phyloP scores from a whole-genome alignment of 1,140 invertebrate genomes.

The Drosophila varians region DNA sequence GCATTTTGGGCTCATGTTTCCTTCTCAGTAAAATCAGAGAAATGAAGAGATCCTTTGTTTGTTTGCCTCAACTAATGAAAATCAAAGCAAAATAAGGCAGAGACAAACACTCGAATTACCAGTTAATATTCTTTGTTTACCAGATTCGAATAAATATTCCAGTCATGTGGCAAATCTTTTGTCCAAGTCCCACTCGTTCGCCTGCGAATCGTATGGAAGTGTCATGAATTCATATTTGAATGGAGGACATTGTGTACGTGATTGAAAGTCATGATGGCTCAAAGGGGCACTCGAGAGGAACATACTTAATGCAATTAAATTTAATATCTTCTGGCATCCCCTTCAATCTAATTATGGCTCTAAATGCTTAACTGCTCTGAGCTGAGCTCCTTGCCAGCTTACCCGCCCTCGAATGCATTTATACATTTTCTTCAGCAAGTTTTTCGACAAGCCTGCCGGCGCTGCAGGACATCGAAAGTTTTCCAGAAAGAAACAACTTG shows the following conservation, averaged over 20 bases:
- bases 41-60: background rate
- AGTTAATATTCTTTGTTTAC: background rate
- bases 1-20: background rate
- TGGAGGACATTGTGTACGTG: slow-evolving; percentile 1
- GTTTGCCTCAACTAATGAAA: background rate
- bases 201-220: slow-evolving; percentile 23
- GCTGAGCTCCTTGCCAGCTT: background rate
- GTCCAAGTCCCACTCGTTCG: slow-evolving; percentile 26
- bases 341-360: slow-evolving; percentile 34
- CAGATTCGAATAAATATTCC: slow-evolving; percentile 14
- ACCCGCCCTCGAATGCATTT: slow-evolving; percentile 11
- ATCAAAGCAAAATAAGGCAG: background rate
- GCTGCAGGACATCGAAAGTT: slow-evolving; percentile 49
- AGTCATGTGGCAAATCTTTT: slow-evolving; percentile 25
- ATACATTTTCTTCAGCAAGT: slow-evolving; percentile 20
- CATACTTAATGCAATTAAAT: slow-evolving; percentile 22
- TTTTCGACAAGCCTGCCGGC: slow-evolving; percentile 12
- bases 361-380: slow-evolving; percentile 29
- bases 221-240: slow-evolving; percentile 16
- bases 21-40: background rate
- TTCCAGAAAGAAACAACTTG: slow-evolving; percentile 35
- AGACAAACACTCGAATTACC: background rate
- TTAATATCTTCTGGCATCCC: slow-evolving; percentile 11
- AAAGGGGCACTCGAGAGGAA: background rate
- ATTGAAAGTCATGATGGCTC: background rate